Conservation (phyloP, 2,113 vertebrate species). For the Lichenostomus cassidix region DNA sequence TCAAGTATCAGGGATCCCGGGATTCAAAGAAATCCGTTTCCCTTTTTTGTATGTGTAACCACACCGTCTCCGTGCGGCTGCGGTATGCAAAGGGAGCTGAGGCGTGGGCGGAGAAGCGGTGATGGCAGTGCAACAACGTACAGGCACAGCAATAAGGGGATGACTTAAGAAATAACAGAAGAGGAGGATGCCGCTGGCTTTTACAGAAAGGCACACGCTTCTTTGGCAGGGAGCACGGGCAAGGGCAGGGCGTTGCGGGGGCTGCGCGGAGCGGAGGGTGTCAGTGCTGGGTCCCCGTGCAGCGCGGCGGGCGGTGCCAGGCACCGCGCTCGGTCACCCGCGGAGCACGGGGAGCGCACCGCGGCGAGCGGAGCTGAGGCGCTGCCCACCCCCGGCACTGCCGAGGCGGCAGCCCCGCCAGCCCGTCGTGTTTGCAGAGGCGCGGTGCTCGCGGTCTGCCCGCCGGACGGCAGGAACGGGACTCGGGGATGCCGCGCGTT, state of each 20-base stretch:
- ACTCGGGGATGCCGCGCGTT: not conserved
- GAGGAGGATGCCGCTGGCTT: not conserved
- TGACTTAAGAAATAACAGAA: no score
- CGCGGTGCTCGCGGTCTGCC: not conserved
- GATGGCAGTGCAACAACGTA: not conserved
- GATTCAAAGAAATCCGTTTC: not conserved
- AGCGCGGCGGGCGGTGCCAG: not conserved
- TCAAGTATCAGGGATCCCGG: not conserved
- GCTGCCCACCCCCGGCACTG: not conserved
- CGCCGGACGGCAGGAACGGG: not conserved
- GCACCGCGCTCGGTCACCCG: not conserved
- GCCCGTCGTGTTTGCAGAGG: not conserved
- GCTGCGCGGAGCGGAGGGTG: not conserved
- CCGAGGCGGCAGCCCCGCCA: not conserved
- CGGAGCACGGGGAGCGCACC: not conserved
- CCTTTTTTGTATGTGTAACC: not conserved
- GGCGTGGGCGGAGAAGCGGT: not conserved
- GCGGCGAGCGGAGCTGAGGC: not conserved
- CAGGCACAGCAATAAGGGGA: fast-evolving
- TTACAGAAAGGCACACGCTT: not conserved
- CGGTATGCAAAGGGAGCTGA: not conserved
- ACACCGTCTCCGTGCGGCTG: not conserved
- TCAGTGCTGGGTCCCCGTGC: fast-evolving
- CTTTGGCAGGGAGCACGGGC: not conserved
- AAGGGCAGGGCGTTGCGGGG: not conserved